phyloP scores from a whole-genome alignment of 2,888 invertebrate species.

The Taphrorychus bicolor region DNA sequence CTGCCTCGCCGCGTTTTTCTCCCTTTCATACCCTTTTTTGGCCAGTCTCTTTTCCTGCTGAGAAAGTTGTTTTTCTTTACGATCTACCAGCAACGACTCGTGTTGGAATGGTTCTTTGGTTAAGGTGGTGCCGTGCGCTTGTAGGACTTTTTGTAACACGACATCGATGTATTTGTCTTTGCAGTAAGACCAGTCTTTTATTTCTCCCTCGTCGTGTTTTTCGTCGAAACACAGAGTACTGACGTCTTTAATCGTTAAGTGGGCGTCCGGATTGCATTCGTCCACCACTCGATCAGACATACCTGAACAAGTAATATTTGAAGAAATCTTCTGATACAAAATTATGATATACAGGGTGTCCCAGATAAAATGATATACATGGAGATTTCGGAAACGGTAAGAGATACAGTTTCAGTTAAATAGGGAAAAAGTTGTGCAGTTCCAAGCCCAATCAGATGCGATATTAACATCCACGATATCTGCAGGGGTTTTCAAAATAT shows the following conservation, averaged over 20 bases:
- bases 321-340: not conserved
- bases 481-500: too few species aligned
- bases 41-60: constrained; percentile 93
- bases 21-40: constrained; percentile 90
- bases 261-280: constrained; percentile 96
- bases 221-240: constrained; percentile 91
- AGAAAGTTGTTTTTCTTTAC: constrained; percentile 93
- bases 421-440: too few species aligned
- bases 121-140: constrained; percentile 68
- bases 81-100: constrained; percentile 91
- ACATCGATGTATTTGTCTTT: constrained; percentile 81
- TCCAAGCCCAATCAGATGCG: too few species aligned
- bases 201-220: constrained; percentile 83
- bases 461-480: too few species aligned
- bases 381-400: too few species aligned
- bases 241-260: constrained; percentile 86
- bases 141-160: constrained; percentile 78
- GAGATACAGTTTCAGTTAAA: too few species aligned
- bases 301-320: constrained; percentile 47
- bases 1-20: constrained; percentile 77
- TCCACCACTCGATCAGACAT: constrained; percentile 98
- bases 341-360: not conserved
- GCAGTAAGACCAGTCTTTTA: constrained; percentile 74
- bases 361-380: too few species aligned
- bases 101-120: constrained; percentile 93